Percentiles rank a stretch among this genome's conserved stretches.
These are phyloP conservation scores for Phalanger gymnotis DNA, from an alignment of 2,797 vertebrate genomes.

Conservation along the genomic window DNA sequence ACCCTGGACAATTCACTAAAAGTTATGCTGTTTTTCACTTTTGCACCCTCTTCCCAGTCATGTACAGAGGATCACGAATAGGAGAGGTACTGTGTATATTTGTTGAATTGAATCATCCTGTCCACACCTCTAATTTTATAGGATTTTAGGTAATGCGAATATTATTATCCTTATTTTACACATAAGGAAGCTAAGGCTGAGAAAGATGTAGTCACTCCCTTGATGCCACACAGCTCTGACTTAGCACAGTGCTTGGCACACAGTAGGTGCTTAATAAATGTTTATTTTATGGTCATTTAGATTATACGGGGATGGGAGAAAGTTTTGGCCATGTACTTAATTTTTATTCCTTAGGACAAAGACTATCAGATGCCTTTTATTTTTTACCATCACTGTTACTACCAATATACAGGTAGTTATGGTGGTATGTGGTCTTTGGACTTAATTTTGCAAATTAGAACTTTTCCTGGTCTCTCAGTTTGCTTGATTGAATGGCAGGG, in stretches of 20 bases:
- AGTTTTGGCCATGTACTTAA: neutral
- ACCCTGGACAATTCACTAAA: neutral
- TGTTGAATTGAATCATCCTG: neutral
- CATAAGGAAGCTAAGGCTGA: neutral
- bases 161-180: neutral
- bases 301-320: neutral
- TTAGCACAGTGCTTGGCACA: neutral
- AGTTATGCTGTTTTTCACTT: neutral
- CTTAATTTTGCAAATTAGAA: neutral
- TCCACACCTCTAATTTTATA: neutral
- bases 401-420: neutral
- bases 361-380: neutral
- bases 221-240: neutral
- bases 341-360: neutral
- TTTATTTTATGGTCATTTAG: neutral
- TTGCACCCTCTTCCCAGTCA: neutral
- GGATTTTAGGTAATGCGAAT: neutral
- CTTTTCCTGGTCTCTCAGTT: neutral
- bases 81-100: neutral
- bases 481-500: neutral
- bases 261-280: neutral
- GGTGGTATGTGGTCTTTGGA: neutral
- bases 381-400: neutral
- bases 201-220: neutral
- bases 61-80: neutral